Percentiles rank a stretch among this genome's conserved stretches.
Conservation (phyloP, 2,888 invertebrate species). For the Drosophila bunnanda region DNA sequence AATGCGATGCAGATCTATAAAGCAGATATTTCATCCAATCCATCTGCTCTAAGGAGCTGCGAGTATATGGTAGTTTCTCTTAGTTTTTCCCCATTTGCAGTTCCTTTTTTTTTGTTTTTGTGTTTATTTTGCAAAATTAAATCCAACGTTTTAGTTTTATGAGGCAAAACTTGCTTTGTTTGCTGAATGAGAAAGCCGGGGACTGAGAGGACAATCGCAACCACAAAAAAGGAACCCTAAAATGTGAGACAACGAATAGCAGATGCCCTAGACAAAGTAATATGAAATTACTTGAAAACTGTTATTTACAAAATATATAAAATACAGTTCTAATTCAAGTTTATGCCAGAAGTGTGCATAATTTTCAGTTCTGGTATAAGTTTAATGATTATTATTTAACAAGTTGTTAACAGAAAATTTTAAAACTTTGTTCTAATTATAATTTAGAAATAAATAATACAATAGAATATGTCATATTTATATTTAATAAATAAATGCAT, state of each 20-base stretch:
- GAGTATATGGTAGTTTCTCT: background rate
- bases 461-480: no score
- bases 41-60: conserved; percentile 18
- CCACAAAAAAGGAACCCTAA: conserved; percentile 12
- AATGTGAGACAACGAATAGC: background rate
- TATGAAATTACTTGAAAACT: background rate
- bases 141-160: conserved; percentile 79
- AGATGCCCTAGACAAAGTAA: background rate
- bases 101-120: conserved; percentile 54
- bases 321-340: background rate
- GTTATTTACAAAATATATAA: background rate
- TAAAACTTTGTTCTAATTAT: background rate
- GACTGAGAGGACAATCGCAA: conserved; percentile 14
- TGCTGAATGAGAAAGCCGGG: conserved; percentile 54
- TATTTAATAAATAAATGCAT: background rate
- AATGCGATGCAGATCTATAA: conserved; percentile 22
- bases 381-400: background rate
- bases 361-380: background rate
- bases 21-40: conserved; percentile 21
- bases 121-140: conserved; percentile 80
- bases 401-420: background rate
- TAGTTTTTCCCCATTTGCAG: background rate
- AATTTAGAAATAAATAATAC: no score
- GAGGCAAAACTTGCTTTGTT: conserved; percentile 77
- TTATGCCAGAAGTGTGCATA: background rate